A percentile compares a stretch with the other conserved stretches of the same genome.
These are phyloP conservation scores for Nesoenas mayeri DNA, from an alignment of 2,113 vertebrate genomes.

Conservation along the genomic window DNA sequence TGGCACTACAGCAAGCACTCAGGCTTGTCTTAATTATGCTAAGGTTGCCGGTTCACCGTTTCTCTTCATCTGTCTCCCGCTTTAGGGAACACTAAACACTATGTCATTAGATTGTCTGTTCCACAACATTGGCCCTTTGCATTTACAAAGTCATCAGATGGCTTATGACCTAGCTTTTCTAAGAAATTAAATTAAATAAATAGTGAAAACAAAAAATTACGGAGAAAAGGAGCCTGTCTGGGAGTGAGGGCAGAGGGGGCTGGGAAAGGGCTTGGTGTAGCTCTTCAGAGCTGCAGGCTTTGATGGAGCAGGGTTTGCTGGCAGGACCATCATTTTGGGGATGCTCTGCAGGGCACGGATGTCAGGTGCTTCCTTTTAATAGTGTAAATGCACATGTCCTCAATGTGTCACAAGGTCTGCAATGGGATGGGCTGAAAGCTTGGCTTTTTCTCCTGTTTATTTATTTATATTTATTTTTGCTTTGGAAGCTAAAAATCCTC, in stretches of 20 bases:
- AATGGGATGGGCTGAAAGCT: neutral
- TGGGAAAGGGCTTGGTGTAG: neutral
- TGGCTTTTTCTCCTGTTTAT: neutral
- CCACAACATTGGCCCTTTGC: slow-evolving; percentile 81
- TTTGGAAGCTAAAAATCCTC: neutral
- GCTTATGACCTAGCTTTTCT: slow-evolving; percentile 81
- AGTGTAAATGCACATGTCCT: neutral
- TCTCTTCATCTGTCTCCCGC: slow-evolving; percentile 86
- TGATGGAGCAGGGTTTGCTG: neutral
- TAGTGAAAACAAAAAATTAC: slow-evolving; percentile 71
- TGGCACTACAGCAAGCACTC: slow-evolving; percentile 82
- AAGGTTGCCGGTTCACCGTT: slow-evolving; percentile 84
- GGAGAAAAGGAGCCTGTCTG: neutral
- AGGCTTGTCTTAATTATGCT: slow-evolving; percentile 91
- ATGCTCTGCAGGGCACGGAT: neutral
- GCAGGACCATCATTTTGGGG: neutral
- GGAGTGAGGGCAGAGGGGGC: neutral
- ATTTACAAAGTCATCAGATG: slow-evolving; percentile 87
- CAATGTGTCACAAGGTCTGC: neutral
- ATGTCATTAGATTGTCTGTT: slow-evolving; percentile 87
- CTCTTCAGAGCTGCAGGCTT: neutral
- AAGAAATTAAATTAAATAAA: slow-evolving; percentile 82
- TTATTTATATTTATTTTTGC: neutral
- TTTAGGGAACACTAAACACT: slow-evolving; percentile 90
- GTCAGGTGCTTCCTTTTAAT: neutral